phyloP scores from a whole-genome alignment of 2,113 vertebrate genomes.

The Hassar affinis region DNA sequence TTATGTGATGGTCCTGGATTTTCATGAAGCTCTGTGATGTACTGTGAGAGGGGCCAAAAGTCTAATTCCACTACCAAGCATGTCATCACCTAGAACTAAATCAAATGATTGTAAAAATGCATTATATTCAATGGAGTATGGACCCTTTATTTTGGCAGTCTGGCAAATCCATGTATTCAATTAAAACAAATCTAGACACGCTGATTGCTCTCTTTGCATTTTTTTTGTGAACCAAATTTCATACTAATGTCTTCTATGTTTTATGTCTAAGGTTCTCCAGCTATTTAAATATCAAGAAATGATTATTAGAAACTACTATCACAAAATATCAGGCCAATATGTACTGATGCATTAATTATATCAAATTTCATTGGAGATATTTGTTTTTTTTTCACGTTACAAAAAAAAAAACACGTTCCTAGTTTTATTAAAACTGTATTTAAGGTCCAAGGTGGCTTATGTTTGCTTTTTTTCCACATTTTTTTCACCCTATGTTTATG shows the following conservation, averaged over 20 bases:
- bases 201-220: no score
- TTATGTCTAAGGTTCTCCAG: not conserved
- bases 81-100: not conserved
- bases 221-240: not conserved
- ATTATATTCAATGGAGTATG: not conserved
- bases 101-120: not conserved
- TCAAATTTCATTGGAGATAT: not conserved
- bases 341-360: not conserved
- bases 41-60: not conserved
- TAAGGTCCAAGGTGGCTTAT: not conserved
- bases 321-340: not conserved
- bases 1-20: slow-evolving; percentile 58
- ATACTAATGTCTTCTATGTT: not conserved
- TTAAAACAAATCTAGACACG: not conserved
- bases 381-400: not conserved
- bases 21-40: not conserved
- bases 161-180: not conserved
- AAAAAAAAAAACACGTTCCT: not conserved
- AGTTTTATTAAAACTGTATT: not conserved
- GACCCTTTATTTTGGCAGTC: not conserved
- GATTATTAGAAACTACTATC: not conserved
- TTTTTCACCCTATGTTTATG: not conserved
- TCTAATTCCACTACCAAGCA: not conserved
- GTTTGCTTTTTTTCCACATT: not conserved
- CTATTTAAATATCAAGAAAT: not conserved